Base-by-base conservation (phyloP, 2,797 vertebrate genomes). In the Brotula barbata region DNA sequence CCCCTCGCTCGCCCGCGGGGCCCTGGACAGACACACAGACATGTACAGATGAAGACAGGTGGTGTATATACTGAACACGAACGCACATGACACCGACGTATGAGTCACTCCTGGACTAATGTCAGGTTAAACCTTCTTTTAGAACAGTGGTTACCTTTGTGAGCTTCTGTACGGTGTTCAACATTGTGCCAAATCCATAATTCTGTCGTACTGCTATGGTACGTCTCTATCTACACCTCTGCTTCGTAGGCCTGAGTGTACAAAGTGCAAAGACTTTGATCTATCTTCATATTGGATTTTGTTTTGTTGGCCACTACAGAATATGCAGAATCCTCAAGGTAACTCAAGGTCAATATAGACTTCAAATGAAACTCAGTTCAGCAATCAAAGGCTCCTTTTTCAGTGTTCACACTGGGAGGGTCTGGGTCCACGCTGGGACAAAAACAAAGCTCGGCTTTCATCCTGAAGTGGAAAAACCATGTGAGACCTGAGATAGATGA, bases 1-100 rank as follows among this genome's bases (percentile, higher is more conserved):
- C 95, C 73, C 97, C 97, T 82, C 20, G 89, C 64, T 95, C 93
- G 58, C 97, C 96, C 7, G 59, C 23, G 61, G 75, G 79, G 42
- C 97, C 97, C 97, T 99, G 78, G 1, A 81, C 71, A 89, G 63
- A 88, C 81, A 91, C 6, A 85, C 54, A 85, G 31, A 46, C 78
- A 77, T 78, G 72, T 62, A 12, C 2, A 63, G 51, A 58, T 81
- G 41, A 77, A 65, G 37, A 62, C 62, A 68, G 22, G 42, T 37
- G 58, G 49, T 56, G 45, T 48, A 58, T 25, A 51, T 3, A 25
- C 61, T 17, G 57, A 22, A 48, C 39, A 65, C 58, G 54, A 11
- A 66, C 63, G 15, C n/a, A n/a, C n/a, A n/a, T n/a, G n/a, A n/a
- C n/a, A n/a, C n/a, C n/a, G n/a, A n/a, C n/a, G n/a, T n/a, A n/a